Evolutionary conservation across 2,797 vertebrate species (phyloP).

Genomic region (Myiotriccus ornatus): DNA sequence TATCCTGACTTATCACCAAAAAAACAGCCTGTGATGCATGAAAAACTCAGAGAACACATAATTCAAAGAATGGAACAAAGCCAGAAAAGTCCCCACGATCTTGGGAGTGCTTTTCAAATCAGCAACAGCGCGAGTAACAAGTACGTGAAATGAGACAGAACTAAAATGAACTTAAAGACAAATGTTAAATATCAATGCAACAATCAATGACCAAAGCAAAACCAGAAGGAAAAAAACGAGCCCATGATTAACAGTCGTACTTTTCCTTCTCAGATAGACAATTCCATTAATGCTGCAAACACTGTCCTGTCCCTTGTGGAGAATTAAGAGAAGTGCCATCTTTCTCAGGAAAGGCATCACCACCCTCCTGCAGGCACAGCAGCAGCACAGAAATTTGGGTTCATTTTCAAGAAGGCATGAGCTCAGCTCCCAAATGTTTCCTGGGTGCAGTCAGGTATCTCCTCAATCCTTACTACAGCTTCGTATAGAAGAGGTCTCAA

Average conservation of each 20-base stretch:
- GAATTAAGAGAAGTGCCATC: background rate
- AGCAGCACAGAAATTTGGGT: background rate
- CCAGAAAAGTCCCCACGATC: background rate
- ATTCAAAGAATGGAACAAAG: background rate
- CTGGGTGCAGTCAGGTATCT: background rate
- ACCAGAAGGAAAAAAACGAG: background rate
- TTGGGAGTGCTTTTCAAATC: conserved; percentile 1
- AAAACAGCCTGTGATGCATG: background rate
- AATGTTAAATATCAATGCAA: background rate
- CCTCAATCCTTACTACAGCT: background rate
- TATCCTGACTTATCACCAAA: conserved; percentile 15
- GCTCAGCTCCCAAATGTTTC: background rate
- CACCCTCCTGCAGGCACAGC: background rate
- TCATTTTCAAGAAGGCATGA: background rate
- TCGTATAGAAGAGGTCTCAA: background rate
- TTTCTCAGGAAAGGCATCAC: background rate
- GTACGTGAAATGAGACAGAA: background rate
- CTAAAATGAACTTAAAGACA: background rate
- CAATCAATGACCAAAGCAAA: background rate
- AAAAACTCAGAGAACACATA: background rate
- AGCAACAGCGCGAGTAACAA: background rate
- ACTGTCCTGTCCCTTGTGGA: fast-evolving
- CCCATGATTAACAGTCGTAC: background rate
- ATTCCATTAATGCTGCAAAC: background rate
- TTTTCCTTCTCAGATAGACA: background rate